Base-by-base conservation (phyloP, 2,888 invertebrate species). In the Hydrotaea cyrtoneurina region DNA sequence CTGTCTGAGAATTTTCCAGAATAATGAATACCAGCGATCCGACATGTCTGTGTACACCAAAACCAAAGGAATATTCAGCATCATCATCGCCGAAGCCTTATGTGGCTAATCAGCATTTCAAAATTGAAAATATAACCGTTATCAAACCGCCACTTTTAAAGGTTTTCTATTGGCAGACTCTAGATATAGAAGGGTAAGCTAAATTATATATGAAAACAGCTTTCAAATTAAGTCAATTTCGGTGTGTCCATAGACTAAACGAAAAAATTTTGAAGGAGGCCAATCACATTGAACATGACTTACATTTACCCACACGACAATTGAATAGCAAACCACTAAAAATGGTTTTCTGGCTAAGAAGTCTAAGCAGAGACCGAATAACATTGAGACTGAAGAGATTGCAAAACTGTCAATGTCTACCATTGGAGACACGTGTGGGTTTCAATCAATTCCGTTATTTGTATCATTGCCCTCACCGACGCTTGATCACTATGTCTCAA, bases 401-500 rank as follows among this genome's bases (percentile, higher is more conserved):
- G 0, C 87, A 90, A 78, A 90, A 91, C 73, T 91, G 91, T 13
- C 83, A 88, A 0, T 91, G 91, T 39, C 79, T 76, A 13, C 90
- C 88, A 0, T 3, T 83, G 50, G 85, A 89, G 78, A 91, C 91
- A 0, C 87, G 89, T 3, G 90, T 91, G 0, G 91, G 91, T 1
- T 91, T 91, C 74, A 91, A 91, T 84, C 91, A 90, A 73, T 91
- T 88, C 69, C 90, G 91, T 0, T 86, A 90, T 71, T 87, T 91
- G 1, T 91, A 88, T 77, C 90, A 90, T 39, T 91, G 91, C 36
- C 90, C 90, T 0, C 91, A 91, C 74, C 88, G 91, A 7, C 88
- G 88, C 3, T 86, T 91, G 50, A 80, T 91, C 4, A 82, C 88
- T 17, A 71, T 90, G n/a, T 72, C 76, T 43, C 90, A 90, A 73